phyloP scores from a whole-genome alignment of 2,888 invertebrate genomes.

The Callinectes sapidus region DNA sequence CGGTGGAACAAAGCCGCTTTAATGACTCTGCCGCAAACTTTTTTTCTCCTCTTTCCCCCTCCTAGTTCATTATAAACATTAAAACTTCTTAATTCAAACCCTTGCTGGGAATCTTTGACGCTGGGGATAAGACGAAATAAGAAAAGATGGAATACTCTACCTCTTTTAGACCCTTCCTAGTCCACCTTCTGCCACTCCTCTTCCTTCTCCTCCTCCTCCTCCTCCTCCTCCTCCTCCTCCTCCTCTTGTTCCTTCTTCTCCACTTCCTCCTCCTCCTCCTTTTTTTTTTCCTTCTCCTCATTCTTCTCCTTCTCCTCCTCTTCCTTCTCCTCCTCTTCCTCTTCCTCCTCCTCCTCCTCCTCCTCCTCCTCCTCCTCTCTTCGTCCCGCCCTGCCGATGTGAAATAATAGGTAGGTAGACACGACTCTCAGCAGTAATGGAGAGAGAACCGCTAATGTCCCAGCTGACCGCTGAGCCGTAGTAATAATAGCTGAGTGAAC shows the following conservation, averaged over 20 bases:
- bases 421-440: neutral
- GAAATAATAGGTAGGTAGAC: neutral
- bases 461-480: slow-evolving; percentile 28
- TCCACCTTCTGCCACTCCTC: neutral
- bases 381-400: neutral
- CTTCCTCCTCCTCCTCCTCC: neutral
- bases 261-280: neutral
- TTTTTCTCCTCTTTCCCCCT: neutral
- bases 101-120: neutral
- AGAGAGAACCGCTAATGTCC: neutral
- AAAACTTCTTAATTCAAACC: slow-evolving; percentile 21
- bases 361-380: neutral
- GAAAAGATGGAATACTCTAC: neutral
- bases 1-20: slow-evolving; percentile 21
- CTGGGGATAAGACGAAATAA: neutral
- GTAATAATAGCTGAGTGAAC: neutral
- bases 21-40: slow-evolving; percentile 31
- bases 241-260: too few species aligned
- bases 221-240: neutral
- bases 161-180: neutral
- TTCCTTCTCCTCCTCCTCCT: neutral
- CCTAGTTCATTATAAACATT: slow-evolving; percentile 33
- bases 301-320: neutral
- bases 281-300: neutral
- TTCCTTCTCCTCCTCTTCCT: neutral